phyloP scores from a whole-genome alignment of 2,113 vertebrate species.

The Antennarius striatus region DNA sequence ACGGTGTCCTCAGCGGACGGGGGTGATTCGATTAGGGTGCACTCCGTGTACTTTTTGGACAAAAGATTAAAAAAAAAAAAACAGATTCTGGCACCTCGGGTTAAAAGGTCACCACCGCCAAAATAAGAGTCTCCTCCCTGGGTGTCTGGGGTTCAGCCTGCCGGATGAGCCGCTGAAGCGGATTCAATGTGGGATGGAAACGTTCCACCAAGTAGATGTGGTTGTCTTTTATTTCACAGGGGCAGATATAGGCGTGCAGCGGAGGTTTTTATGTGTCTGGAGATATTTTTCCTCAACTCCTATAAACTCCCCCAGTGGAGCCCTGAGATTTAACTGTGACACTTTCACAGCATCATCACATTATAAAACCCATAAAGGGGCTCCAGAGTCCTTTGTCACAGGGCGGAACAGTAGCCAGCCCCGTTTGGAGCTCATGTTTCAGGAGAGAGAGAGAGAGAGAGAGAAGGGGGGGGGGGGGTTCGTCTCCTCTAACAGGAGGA shows the following conservation, averaged over 20 bases:
- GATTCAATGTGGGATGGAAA: too few relatives aligned
- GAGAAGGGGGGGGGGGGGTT: constrained; percentile 48
- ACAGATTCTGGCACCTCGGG: background rate
- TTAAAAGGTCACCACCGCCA: too few relatives aligned
- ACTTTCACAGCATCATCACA: background rate
- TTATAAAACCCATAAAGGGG: constrained; percentile 14
- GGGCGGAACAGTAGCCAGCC: constrained; percentile 52
- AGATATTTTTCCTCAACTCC: too few relatives aligned
- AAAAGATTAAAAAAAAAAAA: background rate
- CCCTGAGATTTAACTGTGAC: background rate
- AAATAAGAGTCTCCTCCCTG: too few relatives aligned
- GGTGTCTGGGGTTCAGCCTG: too few relatives aligned
- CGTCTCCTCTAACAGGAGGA: constrained; percentile 59
- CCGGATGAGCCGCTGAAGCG: too few relatives aligned
- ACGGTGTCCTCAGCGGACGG: constrained; percentile 13
- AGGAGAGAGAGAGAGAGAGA: constrained; percentile 50
- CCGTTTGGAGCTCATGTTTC: constrained; percentile 66
- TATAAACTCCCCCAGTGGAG: background rate
- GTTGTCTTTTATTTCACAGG: too few relatives aligned
- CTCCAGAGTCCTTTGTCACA: constrained; percentile 11
- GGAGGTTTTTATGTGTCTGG: too few relatives aligned
- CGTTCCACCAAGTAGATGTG: too few relatives aligned
- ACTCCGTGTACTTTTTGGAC: constrained; percentile 4
- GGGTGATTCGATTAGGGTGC: constrained; percentile 9
- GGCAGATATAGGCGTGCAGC: too few relatives aligned